Base-by-base conservation (phyloP, 2,113 vertebrate genomes). In the Pachypanchax playfairii region DNA sequence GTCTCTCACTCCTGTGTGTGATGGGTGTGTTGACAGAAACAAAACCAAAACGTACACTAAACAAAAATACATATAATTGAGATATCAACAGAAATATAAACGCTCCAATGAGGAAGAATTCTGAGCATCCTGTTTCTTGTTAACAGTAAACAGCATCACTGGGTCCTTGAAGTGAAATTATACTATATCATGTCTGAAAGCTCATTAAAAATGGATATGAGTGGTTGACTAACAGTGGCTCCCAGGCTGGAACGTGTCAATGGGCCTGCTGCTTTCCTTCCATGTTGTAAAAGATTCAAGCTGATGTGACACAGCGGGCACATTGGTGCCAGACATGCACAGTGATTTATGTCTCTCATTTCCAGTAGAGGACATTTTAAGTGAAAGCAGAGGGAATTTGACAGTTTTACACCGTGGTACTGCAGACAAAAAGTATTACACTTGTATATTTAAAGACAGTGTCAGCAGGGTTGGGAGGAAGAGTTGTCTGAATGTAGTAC, bases 121-220 rank as follows among this genome's bases (percentile, higher is more conserved):
- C 91, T 90, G 90, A 88, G 78, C 69, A 87, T 61, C 89, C 88
- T 89, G 87, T 89, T 91, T 91, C 81, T 84, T 82, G 80, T 85
- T 87, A 89, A 86, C 91, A 91, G 90, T 90, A 93, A 94, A 96
- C 91, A 94, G 85, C 78, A 70, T 82, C 82, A 85, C 72, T 77
- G 79, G 88, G 91, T 87, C 92, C 90, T 92, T 73, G 72, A 88
- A 87, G 89, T 88, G 92, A 91, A 89, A 93, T 93, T 92, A 85
- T 74, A 84, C 84, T 89, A 92, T 87, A 93, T 94, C 92, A 92
- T 87, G 89, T 91, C 81, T 88, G 84, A 84, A 65, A 85, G 86
- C 86, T 89, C 85, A 89, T 89, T 89, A 89, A 88, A 89, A 87
- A 89, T 89, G 86, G 80, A 89, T 89, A 88, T 82, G 84, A 85